Evolutionary conservation across 1,140 invertebrate species (phyloP).

Genomic region (Theocolax elegans): DNA sequence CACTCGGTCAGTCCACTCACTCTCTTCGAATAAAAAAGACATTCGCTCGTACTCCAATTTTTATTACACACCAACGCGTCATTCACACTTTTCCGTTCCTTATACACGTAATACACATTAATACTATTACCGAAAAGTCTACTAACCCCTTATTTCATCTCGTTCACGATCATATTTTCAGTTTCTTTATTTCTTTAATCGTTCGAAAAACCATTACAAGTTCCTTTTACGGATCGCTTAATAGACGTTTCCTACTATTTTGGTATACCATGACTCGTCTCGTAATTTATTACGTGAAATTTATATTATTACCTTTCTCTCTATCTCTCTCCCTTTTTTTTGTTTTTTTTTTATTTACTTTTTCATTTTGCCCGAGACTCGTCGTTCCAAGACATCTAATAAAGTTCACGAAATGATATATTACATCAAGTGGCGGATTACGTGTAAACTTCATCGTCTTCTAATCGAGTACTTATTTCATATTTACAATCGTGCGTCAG

Average conservation of each 20-base stretch:
- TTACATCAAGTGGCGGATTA: constrained; percentile 32
- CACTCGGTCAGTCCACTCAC: too few species aligned
- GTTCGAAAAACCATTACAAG: constrained; percentile 47
- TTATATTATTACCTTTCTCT: too few species aligned
- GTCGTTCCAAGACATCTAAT: constrained; percentile 38
- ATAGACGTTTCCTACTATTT: constrained; percentile 42
- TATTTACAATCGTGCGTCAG: too few species aligned
- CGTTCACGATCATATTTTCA: too few species aligned
- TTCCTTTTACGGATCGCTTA: too few species aligned
- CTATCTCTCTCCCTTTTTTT: too few species aligned
- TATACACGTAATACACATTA: constrained; percentile 59
- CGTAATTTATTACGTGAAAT: too few species aligned
- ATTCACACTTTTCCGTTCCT: constrained; percentile 43
- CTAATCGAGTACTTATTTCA: constrained; percentile 29
- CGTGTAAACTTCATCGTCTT: constrained; percentile 7
- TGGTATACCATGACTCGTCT: constrained; percentile 47
- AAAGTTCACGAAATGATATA: constrained; percentile 36
- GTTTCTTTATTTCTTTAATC: constrained; percentile 40
- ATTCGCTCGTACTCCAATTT: constrained; percentile 43
- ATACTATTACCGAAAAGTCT: constrained; percentile 50
- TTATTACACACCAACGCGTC: constrained; percentile 37
- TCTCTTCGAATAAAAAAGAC: constrained; percentile 44
- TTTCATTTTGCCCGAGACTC: constrained; percentile 23
- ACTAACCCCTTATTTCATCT: constrained; percentile 10
- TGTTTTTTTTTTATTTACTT: background rate